Conservation (phyloP, 2,797 vertebrate species). For the Myiotriccus ornatus region DNA sequence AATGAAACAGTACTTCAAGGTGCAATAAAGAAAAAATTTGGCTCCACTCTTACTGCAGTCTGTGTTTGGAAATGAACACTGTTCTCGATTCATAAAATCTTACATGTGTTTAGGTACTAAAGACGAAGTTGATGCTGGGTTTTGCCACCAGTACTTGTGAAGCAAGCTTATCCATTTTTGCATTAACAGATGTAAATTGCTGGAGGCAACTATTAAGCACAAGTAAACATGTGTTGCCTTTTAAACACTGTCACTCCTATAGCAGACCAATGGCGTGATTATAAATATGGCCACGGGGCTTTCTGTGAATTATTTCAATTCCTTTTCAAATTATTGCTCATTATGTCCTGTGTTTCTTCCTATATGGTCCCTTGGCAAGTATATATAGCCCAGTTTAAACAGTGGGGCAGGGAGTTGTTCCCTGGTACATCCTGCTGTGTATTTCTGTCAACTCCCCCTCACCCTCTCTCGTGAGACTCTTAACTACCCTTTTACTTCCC, state of each 20-base stretch:
- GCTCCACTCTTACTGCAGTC: background rate
- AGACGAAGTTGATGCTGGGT: background rate
- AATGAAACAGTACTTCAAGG: constrained; percentile 43
- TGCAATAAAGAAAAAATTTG: constrained; percentile 40
- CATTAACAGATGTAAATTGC: constrained; percentile 35
- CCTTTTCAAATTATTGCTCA: background rate
- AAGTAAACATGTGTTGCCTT: constrained; percentile 6
- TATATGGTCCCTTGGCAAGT: background rate
- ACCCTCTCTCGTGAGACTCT: background rate
- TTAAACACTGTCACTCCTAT: background rate
- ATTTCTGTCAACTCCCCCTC: background rate
- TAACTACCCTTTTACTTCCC: background rate
- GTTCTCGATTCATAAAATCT: constrained; percentile 3
- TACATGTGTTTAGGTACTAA: constrained; percentile 4
- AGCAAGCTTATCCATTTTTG: background rate
- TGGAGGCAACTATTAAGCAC: background rate
- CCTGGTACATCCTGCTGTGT: background rate
- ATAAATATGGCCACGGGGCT: background rate
- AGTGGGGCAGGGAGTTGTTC: background rate
- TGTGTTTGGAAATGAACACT: background rate
- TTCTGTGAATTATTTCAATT: background rate
- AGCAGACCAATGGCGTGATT: background rate
- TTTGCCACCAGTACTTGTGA: background rate
- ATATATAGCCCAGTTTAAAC: background rate
- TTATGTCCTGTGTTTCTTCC: background rate